phyloP scores from a whole-genome alignment of 1,140 invertebrate species.

The Parasteatoda tepidariorum region DNA sequence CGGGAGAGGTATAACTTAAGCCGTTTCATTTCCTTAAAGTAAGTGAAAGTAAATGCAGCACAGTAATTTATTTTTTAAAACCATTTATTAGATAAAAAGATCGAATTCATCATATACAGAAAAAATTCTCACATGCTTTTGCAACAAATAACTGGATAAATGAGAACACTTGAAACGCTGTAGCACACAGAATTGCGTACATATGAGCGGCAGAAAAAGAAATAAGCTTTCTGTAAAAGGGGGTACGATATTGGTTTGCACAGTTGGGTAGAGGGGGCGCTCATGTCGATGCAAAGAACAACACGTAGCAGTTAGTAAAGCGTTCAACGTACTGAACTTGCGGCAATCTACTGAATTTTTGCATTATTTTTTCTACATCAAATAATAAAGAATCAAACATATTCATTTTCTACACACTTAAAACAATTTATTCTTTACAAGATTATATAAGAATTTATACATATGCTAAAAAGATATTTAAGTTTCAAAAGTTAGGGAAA shows the following conservation, averaged over 20 bases:
- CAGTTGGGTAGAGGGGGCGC: neutral
- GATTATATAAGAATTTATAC: neutral
- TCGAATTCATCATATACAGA: conserved; percentile 60
- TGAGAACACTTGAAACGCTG: conserved; percentile 26
- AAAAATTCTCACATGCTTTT: conserved; percentile 56
- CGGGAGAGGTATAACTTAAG: too few species aligned
- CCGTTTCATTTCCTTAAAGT: too few species aligned
- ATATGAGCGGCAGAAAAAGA: conserved; percentile 27
- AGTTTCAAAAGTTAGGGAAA: neutral
- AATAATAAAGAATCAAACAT: conserved; percentile 1
- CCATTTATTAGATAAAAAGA: conserved; percentile 60
- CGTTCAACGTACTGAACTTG: neutral
- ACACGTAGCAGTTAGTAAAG: neutral
- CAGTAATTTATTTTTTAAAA: conserved; percentile 37
- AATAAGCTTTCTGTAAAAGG: conserved; percentile 41
- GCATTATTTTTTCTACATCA: neutral
- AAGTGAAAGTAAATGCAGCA: too few species aligned
- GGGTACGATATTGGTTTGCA: neutral
- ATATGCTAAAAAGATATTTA: conserved; percentile 10
- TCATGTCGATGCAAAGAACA: neutral
- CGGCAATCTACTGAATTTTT: neutral
- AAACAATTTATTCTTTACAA: conserved; percentile 4
- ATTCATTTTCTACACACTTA: neutral
- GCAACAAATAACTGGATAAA: conserved; percentile 55
- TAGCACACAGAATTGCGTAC: conserved; percentile 27